phyloP scores from a whole-genome alignment of 2,797 vertebrate genomes.

The Enteromius viviparus region DNA sequence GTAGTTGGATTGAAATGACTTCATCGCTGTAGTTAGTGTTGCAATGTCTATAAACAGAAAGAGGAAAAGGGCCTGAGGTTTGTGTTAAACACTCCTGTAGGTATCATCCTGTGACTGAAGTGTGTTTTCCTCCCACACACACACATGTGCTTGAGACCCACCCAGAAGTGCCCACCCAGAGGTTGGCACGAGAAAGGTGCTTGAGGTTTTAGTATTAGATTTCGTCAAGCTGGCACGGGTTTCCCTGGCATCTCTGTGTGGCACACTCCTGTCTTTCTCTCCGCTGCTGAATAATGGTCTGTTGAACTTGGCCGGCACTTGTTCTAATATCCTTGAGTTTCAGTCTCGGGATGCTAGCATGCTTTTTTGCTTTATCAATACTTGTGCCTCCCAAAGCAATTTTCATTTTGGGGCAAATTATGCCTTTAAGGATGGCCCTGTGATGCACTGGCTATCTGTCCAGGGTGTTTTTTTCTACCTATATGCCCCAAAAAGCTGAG shows the following conservation, averaged over 20 bases:
- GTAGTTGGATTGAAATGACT: conserved; percentile 1
- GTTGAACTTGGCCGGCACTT: conserved; percentile 11
- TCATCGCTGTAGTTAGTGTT: conserved; percentile 39
- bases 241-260: conserved; percentile 35
- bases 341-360: not conserved
- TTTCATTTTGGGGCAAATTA: not conserved
- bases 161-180: conserved; percentile 54
- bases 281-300: conserved; percentile 6
- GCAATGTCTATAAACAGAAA: conserved; percentile 45
- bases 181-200: conserved; percentile 42
- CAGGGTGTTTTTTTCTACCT: no score
- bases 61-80: conserved; percentile 28
- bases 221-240: conserved; percentile 35
- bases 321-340: conserved; percentile 16
- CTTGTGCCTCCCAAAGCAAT: not conserved
- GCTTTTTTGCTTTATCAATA: not conserved
- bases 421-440: not conserved
- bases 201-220: conserved; percentile 42
- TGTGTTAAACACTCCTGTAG: conserved; percentile 50
- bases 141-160: conserved; percentile 26
- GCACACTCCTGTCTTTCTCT: conserved; percentile 11
- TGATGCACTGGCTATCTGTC: not conserved
- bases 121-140: conserved; percentile 18
- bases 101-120: conserved; percentile 45
- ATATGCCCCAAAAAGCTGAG: no score